These are phyloP conservation scores for Cranoglanis bouderius DNA, from an alignment of 2,113 vertebrate species.

Conservation along the genomic window DNA sequence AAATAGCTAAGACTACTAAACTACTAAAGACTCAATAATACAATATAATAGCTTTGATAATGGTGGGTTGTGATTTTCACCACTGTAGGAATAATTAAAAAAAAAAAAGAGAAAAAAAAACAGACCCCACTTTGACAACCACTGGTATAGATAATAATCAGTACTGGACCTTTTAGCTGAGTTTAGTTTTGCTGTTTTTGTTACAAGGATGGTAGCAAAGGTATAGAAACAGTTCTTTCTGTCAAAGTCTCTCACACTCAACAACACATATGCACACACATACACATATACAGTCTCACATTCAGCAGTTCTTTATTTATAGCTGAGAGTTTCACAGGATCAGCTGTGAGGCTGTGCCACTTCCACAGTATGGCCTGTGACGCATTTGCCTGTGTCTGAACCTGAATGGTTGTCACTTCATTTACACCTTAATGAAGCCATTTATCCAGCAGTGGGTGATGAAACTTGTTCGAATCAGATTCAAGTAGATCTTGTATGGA, in stretches of 20 bases:
- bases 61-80: neutral
- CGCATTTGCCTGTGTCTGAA: constrained; percentile 24
- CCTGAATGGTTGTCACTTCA: constrained; percentile 7
- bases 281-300: constrained; percentile 15
- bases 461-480: neutral
- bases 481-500: neutral
- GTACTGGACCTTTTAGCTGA: neutral
- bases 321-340: constrained; percentile 11
- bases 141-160: neutral
- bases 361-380: constrained; percentile 29
- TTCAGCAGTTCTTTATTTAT: constrained; percentile 37
- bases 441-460: constrained; percentile 27
- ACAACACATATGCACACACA: constrained; percentile 20
- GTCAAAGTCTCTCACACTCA: neutral
- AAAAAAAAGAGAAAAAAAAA: neutral
- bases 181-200: neutral
- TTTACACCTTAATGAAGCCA: constrained; percentile 29
- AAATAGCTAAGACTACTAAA: too few relatives aligned
- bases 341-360: constrained; percentile 21
- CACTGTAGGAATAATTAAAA: neutral
- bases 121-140: neutral
- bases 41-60: neutral
- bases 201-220: neutral
- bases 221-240: constrained; percentile 8
- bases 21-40: neutral